Evolutionary conservation across 1,140 invertebrate genomes (phyloP).

Genomic region (Drosophila burlai): DNA sequence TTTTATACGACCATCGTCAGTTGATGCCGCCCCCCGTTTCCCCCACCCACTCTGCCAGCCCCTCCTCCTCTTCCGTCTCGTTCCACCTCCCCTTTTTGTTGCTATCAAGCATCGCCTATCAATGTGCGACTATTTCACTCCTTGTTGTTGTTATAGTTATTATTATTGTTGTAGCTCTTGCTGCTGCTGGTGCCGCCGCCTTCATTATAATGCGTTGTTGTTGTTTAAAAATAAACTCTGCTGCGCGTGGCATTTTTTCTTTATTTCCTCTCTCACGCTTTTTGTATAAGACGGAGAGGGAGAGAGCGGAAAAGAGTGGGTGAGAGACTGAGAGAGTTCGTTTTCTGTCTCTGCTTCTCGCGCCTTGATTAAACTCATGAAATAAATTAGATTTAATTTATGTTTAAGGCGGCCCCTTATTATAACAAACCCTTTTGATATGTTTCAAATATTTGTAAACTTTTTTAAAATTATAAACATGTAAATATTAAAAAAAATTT

Average conservation of each 20-base stretch:
- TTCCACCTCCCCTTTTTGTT: conserved; percentile 35
- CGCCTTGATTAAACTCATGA: conserved; percentile 68
- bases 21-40: background rate
- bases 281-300: background rate
- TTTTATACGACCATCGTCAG: conserved; percentile 66
- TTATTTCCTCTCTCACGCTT: conserved; percentile 26
- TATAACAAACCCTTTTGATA: background rate
- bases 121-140: conserved; percentile 70
- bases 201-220: conserved; percentile 82
- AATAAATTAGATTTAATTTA: conserved; percentile 77
- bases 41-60: background rate
- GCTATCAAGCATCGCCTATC: conserved; percentile 80
- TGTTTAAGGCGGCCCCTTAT: conserved; percentile 29
- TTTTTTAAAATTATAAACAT: background rate
- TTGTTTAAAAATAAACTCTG: conserved; percentile 80
- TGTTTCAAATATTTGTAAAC: background rate
- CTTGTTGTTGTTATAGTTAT: conserved; percentile 44
- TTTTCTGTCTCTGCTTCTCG: conserved; percentile 18
- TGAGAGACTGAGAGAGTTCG: background rate
- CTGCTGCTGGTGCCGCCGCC: conserved; percentile 39
- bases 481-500: background rate
- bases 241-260: conserved; percentile 78
- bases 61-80: conserved; percentile 4
- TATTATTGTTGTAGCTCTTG: conserved; percentile 36
- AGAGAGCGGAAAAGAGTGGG: background rate